phyloP scores from a whole-genome alignment of 1,140 invertebrate genomes.

The Acarapis woodi region DNA sequence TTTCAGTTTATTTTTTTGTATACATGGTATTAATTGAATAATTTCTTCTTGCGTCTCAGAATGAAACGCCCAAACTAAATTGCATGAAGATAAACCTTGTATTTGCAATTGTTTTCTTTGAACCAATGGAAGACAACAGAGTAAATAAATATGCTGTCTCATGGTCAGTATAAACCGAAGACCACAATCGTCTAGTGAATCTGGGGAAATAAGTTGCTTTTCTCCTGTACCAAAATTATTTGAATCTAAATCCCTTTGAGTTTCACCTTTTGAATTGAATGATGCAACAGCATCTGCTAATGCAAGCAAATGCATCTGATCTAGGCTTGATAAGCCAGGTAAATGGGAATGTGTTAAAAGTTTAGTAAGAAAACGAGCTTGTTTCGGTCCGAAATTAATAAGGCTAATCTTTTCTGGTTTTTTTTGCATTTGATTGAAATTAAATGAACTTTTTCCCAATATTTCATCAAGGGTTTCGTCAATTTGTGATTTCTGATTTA shows the following conservation, averaged over 20 bases:
- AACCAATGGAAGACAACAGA: constrained; percentile 54
- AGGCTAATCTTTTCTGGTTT: constrained; percentile 18
- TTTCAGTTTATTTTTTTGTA: constrained; percentile 26
- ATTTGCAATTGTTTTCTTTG: constrained; percentile 60
- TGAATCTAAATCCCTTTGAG: not conserved
- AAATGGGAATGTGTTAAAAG: constrained; percentile 82
- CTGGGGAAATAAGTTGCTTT: constrained; percentile 17
- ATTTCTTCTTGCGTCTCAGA: constrained; percentile 91
- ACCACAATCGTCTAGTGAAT: constrained; percentile 89
- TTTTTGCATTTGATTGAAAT: constrained; percentile 11
- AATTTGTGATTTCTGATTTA: constrained; percentile 19
- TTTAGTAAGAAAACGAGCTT: constrained; percentile 31
- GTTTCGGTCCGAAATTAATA: constrained; percentile 48
- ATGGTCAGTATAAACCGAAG: constrained; percentile 80
- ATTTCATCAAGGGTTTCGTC: constrained; percentile 51
- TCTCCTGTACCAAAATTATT: not conserved
- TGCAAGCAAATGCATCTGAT: constrained; percentile 95
- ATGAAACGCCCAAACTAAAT: constrained; percentile 96
- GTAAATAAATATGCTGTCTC: constrained; percentile 87
- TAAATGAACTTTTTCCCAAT: constrained; percentile 13
- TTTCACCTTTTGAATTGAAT: constrained; percentile 14
- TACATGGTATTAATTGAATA: constrained; percentile 59
- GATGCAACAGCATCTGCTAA: constrained; percentile 89
- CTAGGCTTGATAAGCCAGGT: constrained; percentile 78
- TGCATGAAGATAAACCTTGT: constrained; percentile 61